Evolutionary conservation across 2,113 vertebrate species (phyloP), one percentile per base, ranked within the genome.

Genomic region (Nicator chloris): DNA sequence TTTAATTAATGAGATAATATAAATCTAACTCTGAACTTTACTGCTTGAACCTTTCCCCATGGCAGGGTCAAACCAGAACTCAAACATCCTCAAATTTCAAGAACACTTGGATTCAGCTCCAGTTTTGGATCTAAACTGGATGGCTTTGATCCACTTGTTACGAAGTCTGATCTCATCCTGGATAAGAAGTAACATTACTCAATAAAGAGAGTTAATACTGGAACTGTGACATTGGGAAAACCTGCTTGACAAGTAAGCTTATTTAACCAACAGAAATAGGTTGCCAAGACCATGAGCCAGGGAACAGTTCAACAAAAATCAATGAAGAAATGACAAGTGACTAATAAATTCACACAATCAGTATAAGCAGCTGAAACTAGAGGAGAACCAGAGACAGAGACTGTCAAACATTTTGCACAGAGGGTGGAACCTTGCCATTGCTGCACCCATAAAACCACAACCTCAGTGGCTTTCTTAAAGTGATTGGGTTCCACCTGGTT

Each of bases 81-180:
- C 64, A 77, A 93, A 79, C 69, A 84, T 64, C 86, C 83, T 92
- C 82, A 84, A 50, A 93, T 92, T 95, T 92, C 89, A 86, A 53
- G 35, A 95, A 89, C 33, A 44, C 59, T 96, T 75, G 53, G 44
- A 79, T 83, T 92, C 39, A 71, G 61, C 53, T 93, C 64, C 1
- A 53, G 15, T 71, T 95, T 84, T 87, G 72, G 82, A 88, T 93
- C 82, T 92, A 49, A 95, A 88, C 76, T 92, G 71, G 75, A 81
- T 83, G 79, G 88, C 88, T 92, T 96, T 95, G 90, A 93, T 96
- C 90, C 85, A 88, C 87, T 94, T 86, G 72, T 93, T 94, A 94
- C 26, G 60, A 93, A 94, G 92, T 81, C 95, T 97, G 96, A 96
- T 94, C 92, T 96, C 95, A 97, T 86, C 60, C 88, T 90, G 94